These are phyloP conservation scores for Magallana nippona DNA, from an alignment of 2,888 invertebrate genomes.

Conservation along the genomic window DNA sequence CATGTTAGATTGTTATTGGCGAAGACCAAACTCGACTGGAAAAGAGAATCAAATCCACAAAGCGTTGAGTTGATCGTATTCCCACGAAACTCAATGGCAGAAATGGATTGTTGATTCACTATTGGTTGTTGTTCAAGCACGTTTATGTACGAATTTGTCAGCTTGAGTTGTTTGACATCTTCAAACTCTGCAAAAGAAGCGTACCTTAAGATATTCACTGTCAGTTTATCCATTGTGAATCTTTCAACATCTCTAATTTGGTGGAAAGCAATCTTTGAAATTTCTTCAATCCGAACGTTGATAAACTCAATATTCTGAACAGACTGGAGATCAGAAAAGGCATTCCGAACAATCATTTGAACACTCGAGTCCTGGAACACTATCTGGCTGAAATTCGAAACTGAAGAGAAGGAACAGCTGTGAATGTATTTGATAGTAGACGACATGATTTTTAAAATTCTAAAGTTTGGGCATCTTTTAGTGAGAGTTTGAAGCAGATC, in stretches of 20 bases:
- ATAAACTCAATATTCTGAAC: constrained; percentile 7
- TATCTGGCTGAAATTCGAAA: constrained; percentile 2
- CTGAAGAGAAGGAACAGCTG: neutral
- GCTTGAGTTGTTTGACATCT: neutral
- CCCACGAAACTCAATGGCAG: neutral
- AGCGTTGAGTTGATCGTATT: constrained; percentile 8
- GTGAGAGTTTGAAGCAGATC: neutral
- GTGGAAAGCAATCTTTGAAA: neutral
- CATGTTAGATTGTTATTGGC: neutral
- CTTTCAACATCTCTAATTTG: neutral
- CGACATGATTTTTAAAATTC: neutral
- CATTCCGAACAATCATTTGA: neutral
- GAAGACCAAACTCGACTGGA: neutral
- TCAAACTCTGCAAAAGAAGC: constrained; percentile 2
- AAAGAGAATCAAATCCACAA: neutral
- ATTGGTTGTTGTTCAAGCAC: neutral
- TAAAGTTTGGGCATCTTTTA: neutral
- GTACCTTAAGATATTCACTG: neutral
- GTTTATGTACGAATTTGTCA: neutral
- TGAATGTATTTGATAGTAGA: neutral
- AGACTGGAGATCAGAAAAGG: constrained; percentile 3
- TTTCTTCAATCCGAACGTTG: neutral
- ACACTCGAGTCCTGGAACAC: neutral
- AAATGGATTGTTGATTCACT: neutral
- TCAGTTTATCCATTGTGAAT: neutral